Conservation (phyloP, 1,140 invertebrate genomes). For the Asobara japonica region DNA sequence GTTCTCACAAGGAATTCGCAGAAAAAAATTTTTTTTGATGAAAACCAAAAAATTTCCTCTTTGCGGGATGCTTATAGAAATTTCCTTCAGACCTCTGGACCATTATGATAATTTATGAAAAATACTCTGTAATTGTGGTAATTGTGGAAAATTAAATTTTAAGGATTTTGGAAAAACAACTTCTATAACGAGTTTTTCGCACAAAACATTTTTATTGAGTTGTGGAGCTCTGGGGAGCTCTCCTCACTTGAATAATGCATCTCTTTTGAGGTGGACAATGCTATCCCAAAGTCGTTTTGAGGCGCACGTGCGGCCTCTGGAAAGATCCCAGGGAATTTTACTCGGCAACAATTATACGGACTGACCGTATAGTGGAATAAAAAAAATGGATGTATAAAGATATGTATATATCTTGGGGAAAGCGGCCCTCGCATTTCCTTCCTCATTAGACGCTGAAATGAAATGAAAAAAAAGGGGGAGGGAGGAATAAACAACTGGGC, state of each 20-base stretch:
- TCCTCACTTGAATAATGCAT: slow-evolving; percentile 1
- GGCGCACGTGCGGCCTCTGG: neutral
- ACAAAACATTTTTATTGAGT: neutral
- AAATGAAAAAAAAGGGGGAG: neutral
- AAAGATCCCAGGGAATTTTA: slow-evolving; percentile 3
- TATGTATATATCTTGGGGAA: neutral
- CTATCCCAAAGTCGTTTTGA: slow-evolving; percentile 12
- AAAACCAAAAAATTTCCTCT: no score
- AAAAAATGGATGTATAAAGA: slow-evolving; percentile 5
- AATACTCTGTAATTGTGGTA: no score
- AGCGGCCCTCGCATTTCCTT: slow-evolving; percentile 50
- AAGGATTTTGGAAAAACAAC: neutral
- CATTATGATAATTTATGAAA: no score
- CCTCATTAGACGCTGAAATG: slow-evolving; percentile 49
- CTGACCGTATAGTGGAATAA: neutral
- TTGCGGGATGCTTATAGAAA: no score
- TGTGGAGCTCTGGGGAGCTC: neutral
- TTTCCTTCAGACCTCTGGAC: no score
- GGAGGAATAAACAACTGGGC: slow-evolving; percentile 28
- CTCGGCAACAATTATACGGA: slow-evolving; percentile 32
- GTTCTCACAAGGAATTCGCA: no score
- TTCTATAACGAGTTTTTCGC: neutral
- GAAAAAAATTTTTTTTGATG: no score
- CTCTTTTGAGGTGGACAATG: slow-evolving; percentile 16
- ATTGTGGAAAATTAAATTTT: no score